phyloP scores from a whole-genome alignment of 2,888 invertebrate species.

The Eristalis arbustorum region DNA sequence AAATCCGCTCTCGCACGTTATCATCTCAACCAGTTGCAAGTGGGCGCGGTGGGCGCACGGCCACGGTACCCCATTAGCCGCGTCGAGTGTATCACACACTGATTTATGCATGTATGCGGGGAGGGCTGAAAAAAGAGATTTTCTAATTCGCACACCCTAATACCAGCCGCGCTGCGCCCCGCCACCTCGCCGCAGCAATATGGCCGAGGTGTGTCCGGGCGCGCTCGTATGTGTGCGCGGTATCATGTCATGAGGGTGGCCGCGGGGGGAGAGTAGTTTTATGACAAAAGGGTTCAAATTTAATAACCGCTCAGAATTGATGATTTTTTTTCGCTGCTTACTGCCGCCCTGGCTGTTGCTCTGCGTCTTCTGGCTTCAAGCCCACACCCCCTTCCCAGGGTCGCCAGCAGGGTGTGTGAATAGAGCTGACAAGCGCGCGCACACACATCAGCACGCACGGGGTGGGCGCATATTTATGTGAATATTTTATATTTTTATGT shows the following conservation, averaged over 20 bases:
- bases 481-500: conserved; percentile 68
- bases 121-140: conserved; percentile 53
- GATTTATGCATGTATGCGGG: conserved; percentile 25
- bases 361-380: background rate
- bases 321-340: conserved; percentile 7
- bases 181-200: conserved; percentile 52
- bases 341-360: background rate
- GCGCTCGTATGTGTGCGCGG: background rate
- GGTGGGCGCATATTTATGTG: conserved; percentile 31
- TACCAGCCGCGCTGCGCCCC: conserved; percentile 44
- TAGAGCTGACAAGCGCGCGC: conserved; percentile 37
- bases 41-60: conserved; percentile 1
- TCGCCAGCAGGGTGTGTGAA: conserved; percentile 41
- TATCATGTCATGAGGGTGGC: background rate
- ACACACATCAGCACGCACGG: conserved; percentile 11
- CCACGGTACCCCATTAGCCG: conserved; percentile 41
- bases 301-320: conserved; percentile 66
- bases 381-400: background rate
- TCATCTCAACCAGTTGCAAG: conserved; percentile 65
- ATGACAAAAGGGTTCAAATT: conserved; percentile 71
- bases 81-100: conserved; percentile 9
- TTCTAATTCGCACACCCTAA: conserved; percentile 68
- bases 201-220: conserved; percentile 40
- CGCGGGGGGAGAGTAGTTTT: conserved; percentile 42
- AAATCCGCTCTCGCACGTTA: conserved; percentile 54